phyloP scores from a whole-genome alignment of 2,797 vertebrate genomes.

The Natrix natrix region DNA sequence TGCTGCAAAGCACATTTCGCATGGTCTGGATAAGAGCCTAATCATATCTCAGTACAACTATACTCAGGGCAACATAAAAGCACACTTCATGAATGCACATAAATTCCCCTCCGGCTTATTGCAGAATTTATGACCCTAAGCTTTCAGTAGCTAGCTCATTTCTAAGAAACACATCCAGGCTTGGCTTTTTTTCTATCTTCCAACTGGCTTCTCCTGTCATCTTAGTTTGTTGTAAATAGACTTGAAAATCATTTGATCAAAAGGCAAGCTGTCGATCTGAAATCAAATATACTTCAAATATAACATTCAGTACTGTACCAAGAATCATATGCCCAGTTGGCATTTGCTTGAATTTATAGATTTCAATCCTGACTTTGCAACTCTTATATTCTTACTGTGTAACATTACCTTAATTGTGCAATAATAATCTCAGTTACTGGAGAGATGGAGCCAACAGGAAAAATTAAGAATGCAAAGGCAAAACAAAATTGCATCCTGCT shows the following conservation, averaged over 20 bases:
- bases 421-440: neutral
- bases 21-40: neutral
- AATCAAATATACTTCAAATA: neutral
- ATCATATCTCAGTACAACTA: neutral
- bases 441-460: neutral
- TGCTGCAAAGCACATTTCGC: neutral
- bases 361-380: neutral
- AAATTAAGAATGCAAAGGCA: neutral
- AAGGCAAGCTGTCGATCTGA: neutral
- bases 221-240: neutral
- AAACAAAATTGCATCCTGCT: neutral
- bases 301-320: neutral
- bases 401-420: neutral
- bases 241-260: neutral
- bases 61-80: neutral
- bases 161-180: neutral
- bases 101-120: neutral
- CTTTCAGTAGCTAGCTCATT: neutral
- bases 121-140: neutral
- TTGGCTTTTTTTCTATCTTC: neutral
- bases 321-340: neutral
- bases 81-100: neutral
- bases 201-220: neutral
- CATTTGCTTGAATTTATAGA: neutral
- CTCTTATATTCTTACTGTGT: neutral